phyloP scores from a whole-genome alignment of 2,113 vertebrate genomes.

The Pseudopodoces humilis region DNA sequence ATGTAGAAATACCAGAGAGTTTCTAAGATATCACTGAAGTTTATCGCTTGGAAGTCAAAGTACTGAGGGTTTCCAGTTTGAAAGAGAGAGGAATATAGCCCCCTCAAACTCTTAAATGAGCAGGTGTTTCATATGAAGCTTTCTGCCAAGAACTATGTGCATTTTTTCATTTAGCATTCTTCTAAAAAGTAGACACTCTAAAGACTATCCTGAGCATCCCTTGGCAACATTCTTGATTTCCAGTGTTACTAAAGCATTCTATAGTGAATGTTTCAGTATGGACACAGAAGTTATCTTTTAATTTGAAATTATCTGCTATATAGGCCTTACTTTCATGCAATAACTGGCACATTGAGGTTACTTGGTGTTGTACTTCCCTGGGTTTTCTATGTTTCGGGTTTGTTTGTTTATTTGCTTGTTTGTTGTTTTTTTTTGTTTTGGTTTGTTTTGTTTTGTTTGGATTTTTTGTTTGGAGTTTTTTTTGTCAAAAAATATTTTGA shows the following conservation, averaged over 20 bases:
- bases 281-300: neutral
- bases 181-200: neutral
- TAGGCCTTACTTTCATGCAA: neutral
- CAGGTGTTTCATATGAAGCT: neutral
- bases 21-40: neutral
- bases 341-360: fast-evolving
- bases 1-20: neutral
- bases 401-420: neutral
- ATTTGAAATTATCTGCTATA: neutral
- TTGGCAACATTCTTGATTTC: neutral
- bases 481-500: neutral
- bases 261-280: neutral
- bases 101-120: neutral
- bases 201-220: neutral
- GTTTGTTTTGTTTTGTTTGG: neutral
- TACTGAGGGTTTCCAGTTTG: neutral
- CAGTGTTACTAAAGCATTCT: neutral
- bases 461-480: neutral
- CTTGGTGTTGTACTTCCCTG: neutral
- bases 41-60: neutral
- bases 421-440: neutral
- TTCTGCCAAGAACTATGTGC: neutral
- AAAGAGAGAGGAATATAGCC: neutral
- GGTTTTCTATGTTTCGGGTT: fast-evolving
- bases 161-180: neutral